phyloP scores from a whole-genome alignment of 2,113 vertebrate species.

The Leucoraja erinaceus region DNA sequence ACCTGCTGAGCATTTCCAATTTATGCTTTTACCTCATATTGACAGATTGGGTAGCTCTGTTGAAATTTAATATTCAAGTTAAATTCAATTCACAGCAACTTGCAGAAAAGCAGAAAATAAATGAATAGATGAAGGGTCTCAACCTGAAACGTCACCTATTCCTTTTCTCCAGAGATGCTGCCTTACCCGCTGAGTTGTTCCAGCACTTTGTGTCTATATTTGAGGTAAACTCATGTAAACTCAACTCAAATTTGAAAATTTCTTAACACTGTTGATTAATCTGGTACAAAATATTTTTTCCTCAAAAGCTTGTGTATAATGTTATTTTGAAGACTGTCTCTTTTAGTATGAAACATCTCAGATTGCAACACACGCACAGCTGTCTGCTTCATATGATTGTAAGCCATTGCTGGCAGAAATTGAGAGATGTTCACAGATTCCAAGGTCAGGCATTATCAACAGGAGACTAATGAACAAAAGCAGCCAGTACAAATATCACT shows the following conservation, averaged over 20 bases:
- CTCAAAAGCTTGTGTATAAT: not conserved
- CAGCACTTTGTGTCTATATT: too few species aligned
- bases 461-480: constrained; percentile 28
- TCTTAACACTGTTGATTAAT: not conserved
- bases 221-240: not conserved
- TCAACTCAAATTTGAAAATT: not conserved
- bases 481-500: not conserved
- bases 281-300: not conserved
- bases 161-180: too few species aligned
- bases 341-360: not conserved
- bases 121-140: not conserved
- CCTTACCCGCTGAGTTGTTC: too few species aligned
- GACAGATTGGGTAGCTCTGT: not conserved
- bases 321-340: not conserved
- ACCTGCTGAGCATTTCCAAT: too few species aligned
- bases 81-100: not conserved
- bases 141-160: too few species aligned
- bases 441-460: constrained; percentile 36
- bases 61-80: not conserved
- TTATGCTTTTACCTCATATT: too few species aligned
- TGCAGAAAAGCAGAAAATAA: too few species aligned
- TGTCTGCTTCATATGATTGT: constrained; percentile 3
- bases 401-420: constrained; percentile 33
- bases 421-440: constrained; percentile 32
- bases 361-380: not conserved